A percentile compares a stretch with the other conserved stretches of the same genome.
Evolutionary conservation across 1,140 invertebrate genomes (phyloP).

Genomic region (Prorops nasuta): DNA sequence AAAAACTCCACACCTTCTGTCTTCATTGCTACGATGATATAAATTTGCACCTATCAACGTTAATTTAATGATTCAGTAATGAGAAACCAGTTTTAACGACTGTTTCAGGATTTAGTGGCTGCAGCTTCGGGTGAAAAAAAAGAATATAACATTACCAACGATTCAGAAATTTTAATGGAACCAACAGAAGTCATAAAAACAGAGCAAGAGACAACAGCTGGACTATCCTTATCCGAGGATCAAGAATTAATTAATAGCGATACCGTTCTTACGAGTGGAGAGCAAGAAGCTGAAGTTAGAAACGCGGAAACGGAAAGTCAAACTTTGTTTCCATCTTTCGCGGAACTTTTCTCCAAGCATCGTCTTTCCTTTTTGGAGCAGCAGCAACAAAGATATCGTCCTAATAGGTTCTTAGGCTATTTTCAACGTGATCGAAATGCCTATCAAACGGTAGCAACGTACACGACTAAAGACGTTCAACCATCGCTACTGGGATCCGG

Average conservation of each 20-base stretch:
- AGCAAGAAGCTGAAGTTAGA: constrained; percentile 33
- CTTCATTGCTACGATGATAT: too few relatives aligned
- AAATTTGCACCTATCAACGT: too few relatives aligned
- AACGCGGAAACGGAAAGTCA: constrained; percentile 51
- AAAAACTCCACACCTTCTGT: too few relatives aligned
- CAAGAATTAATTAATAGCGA: constrained; percentile 24
- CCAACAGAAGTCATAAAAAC: constrained; percentile 2
- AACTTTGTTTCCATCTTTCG: constrained; percentile 58
- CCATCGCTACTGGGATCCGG: constrained; percentile 74
- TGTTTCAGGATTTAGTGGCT: constrained; percentile 48
- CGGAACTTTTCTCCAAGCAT: constrained; percentile 53
- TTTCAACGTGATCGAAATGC: constrained; percentile 44
- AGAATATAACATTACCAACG: constrained; percentile 48
- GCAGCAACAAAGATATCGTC: constrained; percentile 46
- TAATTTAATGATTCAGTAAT: too few relatives aligned
- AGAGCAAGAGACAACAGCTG: too few relatives aligned
- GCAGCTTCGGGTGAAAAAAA: constrained; percentile 40
- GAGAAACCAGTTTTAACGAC: too few relatives aligned
- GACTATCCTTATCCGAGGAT: constrained; percentile 5
- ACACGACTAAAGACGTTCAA: constrained; percentile 28
- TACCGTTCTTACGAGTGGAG: neutral
- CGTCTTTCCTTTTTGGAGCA: constrained; percentile 45
- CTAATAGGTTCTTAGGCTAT: constrained; percentile 50
- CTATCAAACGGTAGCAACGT: constrained; percentile 35
- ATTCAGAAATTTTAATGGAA: constrained; percentile 55